Conservation (phyloP, 2,113 vertebrate genomes). For the Brachyhypopomus gauderio region DNA sequence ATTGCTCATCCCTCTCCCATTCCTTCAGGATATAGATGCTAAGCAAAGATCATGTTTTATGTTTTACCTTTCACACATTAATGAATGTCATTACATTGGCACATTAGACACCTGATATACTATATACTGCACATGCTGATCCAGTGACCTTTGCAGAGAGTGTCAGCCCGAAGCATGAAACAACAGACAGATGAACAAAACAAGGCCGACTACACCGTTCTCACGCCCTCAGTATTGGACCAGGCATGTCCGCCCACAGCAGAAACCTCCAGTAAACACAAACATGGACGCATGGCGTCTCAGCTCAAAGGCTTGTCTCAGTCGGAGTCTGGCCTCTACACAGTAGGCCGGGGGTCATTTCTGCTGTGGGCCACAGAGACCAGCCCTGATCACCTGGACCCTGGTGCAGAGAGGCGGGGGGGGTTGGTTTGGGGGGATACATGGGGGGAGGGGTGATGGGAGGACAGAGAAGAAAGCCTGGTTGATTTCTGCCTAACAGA, state of each 20-base stretch:
- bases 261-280: constrained; percentile 39
- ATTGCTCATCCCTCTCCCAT: neutral
- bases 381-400: constrained; percentile 20
- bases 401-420: too few relatives aligned
- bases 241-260: constrained; percentile 48
- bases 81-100: constrained; percentile 4
- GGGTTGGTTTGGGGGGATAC: too few relatives aligned
- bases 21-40: neutral
- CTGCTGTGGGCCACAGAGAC: neutral
- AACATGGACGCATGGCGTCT: constrained; percentile 34
- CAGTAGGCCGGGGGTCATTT: constrained; percentile 21
- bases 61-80: constrained; percentile 14
- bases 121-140: neutral
- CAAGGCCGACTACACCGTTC: constrained; percentile 33
- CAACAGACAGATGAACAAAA: constrained; percentile 37
- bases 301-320: constrained; percentile 47
- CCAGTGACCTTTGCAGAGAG: neutral
- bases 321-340: constrained; percentile 33
- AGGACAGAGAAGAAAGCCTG: constrained; percentile 1
- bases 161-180: constrained; percentile 10
- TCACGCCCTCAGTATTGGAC: constrained; percentile 47
- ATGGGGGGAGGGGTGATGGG: too few relatives aligned
- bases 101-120: too few relatives aligned
- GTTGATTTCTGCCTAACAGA: constrained; percentile 1
- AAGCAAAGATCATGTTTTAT: neutral